A percentile compares a stretch with the other conserved stretches of the same genome.
Conservation (phyloP, 1,140 invertebrate genomes). For the Euglossa dilemma region DNA sequence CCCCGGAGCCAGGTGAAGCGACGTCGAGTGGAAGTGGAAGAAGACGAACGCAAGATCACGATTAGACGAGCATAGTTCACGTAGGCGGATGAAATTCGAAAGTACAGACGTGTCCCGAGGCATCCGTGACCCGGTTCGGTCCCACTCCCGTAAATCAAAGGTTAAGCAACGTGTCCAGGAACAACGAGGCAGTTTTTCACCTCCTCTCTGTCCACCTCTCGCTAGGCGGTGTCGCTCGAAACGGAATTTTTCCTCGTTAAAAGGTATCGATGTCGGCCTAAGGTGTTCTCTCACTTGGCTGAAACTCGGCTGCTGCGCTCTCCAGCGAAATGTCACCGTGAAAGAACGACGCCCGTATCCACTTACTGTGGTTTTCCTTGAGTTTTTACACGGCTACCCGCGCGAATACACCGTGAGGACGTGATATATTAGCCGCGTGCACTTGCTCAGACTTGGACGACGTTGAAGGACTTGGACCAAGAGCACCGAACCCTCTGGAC, state of each 20-base stretch:
- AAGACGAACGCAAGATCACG: no score
- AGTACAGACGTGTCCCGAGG: not conserved
- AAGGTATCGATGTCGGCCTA: not conserved
- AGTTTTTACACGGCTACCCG: slow-evolving; percentile 37
- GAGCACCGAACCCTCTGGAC: not conserved
- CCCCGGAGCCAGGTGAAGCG: no score
- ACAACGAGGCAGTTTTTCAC: not conserved
- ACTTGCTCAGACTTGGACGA: not conserved
- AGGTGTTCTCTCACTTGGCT: not conserved
- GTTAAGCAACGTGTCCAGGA: not conserved
- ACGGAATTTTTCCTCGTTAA: not conserved
- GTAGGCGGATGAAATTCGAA: slow-evolving; percentile 20
- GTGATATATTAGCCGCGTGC: slow-evolving; percentile 12
- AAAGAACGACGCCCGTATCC: slow-evolving; percentile 60
- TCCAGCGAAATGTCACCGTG: slow-evolving; percentile 51
- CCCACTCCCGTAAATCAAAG: not conserved
- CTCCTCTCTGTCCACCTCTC: not conserved
- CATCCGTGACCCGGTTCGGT: slow-evolving; percentile 25
- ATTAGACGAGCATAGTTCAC: not conserved
- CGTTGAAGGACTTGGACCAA: not conserved
- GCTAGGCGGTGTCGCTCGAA: not conserved
- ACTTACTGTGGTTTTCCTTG: slow-evolving; percentile 73
- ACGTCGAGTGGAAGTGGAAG: not conserved
- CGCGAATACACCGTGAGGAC: not conserved
- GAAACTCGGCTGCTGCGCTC: not conserved